Evolutionary conservation across 2,888 invertebrate genomes (phyloP).

Genomic region (Dasypogon diadema): DNA sequence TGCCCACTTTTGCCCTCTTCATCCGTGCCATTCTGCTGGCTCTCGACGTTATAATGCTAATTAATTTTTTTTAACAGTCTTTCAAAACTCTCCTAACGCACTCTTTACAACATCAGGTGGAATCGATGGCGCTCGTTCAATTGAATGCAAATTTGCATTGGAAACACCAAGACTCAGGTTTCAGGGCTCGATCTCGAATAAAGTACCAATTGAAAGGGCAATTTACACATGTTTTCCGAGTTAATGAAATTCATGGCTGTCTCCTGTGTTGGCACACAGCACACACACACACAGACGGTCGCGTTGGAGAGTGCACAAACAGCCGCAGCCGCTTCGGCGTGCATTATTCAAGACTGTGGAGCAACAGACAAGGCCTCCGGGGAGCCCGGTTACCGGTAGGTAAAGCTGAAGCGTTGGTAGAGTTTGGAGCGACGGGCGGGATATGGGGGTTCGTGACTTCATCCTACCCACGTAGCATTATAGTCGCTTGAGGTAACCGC

Average conservation of each 20-base stretch:
- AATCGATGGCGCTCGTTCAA: slow-evolving; percentile 13
- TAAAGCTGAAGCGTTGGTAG: neutral
- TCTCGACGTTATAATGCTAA: no score
- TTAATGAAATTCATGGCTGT: slow-evolving; percentile 46
- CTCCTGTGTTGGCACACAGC: slow-evolving; percentile 8
- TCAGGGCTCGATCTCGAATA: slow-evolving; percentile 17
- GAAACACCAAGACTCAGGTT: slow-evolving; percentile 4
- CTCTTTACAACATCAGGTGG: neutral
- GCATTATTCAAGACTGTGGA: slow-evolving; percentile 25
- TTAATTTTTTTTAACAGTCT: neutral
- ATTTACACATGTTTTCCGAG: slow-evolving; percentile 44
- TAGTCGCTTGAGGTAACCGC: slow-evolving; percentile 28
- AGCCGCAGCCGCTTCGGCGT: neutral
- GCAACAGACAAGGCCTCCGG: slow-evolving; percentile 34
- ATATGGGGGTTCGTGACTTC: neutral
- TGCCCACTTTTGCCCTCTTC: neutral
- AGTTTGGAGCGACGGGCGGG: neutral
- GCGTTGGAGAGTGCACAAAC: slow-evolving; percentile 1
- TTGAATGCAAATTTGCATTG: slow-evolving; percentile 37
- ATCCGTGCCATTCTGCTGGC: no score
- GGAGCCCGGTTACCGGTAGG: slow-evolving; percentile 4
- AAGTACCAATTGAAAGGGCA: slow-evolving; percentile 44
- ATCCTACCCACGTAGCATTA: slow-evolving; percentile 6
- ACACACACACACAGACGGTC: neutral
- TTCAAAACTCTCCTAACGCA: neutral